phyloP scores from a whole-genome alignment of 2,113 vertebrate species.

The Martes martes region DNA sequence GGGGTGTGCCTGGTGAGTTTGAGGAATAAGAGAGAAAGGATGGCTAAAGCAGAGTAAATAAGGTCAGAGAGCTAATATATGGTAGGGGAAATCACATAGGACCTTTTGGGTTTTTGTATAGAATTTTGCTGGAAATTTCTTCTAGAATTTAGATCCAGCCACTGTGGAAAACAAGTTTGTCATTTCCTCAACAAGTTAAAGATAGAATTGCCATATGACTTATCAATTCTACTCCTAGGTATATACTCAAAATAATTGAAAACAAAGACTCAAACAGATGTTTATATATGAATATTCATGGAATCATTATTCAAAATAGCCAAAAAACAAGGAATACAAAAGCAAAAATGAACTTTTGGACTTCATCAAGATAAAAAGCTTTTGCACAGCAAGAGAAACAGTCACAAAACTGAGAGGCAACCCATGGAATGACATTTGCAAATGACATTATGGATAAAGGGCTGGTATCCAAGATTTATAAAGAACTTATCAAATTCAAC shows the following conservation, averaged over 20 bases:
- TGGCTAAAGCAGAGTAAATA: background rate
- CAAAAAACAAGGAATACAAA: background rate
- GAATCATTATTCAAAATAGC: background rate
- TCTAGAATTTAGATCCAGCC: background rate
- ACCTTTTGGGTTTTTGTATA: background rate
- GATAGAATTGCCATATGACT: background rate
- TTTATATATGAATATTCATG: background rate
- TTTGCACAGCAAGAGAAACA: too few relatives aligned
- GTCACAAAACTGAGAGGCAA: too few relatives aligned
- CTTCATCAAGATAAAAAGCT: too few relatives aligned
- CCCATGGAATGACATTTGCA: too few relatives aligned
- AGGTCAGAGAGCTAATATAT: background rate
- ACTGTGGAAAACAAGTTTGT: background rate
- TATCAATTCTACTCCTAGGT: background rate
- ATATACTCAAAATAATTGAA: background rate
- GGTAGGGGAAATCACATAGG: background rate
- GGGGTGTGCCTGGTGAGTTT: background rate
- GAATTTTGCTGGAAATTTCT: background rate
- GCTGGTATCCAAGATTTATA: too few relatives aligned
- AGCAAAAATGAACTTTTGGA: background rate
- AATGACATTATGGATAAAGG: too few relatives aligned
- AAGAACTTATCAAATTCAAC: too few relatives aligned
- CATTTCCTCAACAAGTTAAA: background rate
- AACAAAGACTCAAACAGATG: background rate
- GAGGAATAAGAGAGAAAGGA: background rate